A percentile compares a stretch with the other conserved stretches of the same genome.
Conservation (phyloP, 2,888 invertebrate species). For the Smittia aterrima region DNA sequence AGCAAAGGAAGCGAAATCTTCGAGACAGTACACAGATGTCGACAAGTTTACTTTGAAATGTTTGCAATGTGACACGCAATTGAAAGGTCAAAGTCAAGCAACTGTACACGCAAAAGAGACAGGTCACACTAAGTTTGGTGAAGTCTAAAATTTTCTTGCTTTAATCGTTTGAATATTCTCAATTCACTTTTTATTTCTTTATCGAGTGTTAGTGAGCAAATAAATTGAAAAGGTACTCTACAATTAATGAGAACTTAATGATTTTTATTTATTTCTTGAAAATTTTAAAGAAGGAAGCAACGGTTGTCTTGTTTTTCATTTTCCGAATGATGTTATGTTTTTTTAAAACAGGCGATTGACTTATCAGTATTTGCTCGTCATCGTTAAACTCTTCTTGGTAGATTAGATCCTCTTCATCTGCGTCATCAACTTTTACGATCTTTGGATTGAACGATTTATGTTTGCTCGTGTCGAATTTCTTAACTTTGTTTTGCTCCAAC, state of each 20-base stretch:
- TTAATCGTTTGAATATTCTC: not conserved
- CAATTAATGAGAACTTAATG: no score
- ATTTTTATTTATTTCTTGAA: no score
- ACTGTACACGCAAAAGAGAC: constrained; percentile 82
- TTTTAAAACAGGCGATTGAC: no score
- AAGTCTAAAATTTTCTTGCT: constrained; percentile 57
- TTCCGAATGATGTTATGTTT: no score
- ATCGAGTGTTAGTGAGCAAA: no score
- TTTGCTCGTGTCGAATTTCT: not conserved
- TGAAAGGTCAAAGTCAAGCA: constrained; percentile 80
- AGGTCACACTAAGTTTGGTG: constrained; percentile 78
- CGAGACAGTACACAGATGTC: constrained; percentile 87
- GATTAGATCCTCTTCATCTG: no score
- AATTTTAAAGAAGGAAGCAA: no score
- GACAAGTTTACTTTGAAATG: constrained; percentile 83
- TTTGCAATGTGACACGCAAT: constrained; percentile 69
- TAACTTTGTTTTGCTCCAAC: not conserved
- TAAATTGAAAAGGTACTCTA: no score
- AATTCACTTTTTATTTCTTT: no score
- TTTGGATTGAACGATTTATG: not conserved
- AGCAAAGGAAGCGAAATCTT: constrained; percentile 83
- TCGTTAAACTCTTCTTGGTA: no score
- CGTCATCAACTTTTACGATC: not conserved
- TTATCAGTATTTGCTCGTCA: no score
- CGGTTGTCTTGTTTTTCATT: no score